Percentiles rank a stretch among this genome's conserved stretches.
These are phyloP conservation scores for Lamproptera curius DNA, from an alignment of 2,888 invertebrate species.

Conservation along the genomic window DNA sequence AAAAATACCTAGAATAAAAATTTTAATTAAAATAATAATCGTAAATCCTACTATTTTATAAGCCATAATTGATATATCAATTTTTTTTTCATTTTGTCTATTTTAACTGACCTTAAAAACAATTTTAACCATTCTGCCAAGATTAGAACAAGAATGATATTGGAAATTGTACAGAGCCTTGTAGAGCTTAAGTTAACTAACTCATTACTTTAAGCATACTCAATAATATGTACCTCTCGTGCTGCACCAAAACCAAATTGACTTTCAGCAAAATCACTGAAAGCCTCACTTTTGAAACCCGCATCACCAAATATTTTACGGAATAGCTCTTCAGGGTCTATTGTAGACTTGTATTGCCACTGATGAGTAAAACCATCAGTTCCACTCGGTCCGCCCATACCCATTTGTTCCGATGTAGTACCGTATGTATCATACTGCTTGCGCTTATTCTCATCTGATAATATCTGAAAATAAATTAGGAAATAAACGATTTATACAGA, in stretches of 20 bases:
- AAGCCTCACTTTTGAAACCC: conserved; percentile 82
- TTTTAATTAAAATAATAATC: too few species aligned
- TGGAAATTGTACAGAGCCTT: too few species aligned
- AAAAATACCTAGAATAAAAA: too few species aligned
- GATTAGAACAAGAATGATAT: too few species aligned
- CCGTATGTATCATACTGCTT: conserved; percentile 97
- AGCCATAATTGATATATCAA: too few species aligned
- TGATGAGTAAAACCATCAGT: conserved; percentile 82
- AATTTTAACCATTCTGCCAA: too few species aligned
- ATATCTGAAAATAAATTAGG: conserved; percentile 76
- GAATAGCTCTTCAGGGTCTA: conserved; percentile 98
- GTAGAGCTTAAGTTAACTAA: too few species aligned
- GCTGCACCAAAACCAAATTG: conserved; percentile 94
- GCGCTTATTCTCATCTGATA: conserved; percentile 94
- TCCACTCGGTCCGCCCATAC: conserved; percentile 80
- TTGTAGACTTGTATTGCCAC: conserved; percentile 92
- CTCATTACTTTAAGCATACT: too few species aligned
- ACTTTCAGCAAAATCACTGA: conserved; percentile 93
- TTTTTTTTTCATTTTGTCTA: too few species aligned
- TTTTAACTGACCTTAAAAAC: too few species aligned
- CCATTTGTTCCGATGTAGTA: conserved; percentile 91
- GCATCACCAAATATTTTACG: conserved; percentile 96
- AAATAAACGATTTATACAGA: too few species aligned
- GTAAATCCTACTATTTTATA: too few species aligned
- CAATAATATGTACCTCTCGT: conserved; percentile 87